phyloP scores from a whole-genome alignment of 2,113 vertebrate genomes.

The Prionailurus bengalensis region DNA sequence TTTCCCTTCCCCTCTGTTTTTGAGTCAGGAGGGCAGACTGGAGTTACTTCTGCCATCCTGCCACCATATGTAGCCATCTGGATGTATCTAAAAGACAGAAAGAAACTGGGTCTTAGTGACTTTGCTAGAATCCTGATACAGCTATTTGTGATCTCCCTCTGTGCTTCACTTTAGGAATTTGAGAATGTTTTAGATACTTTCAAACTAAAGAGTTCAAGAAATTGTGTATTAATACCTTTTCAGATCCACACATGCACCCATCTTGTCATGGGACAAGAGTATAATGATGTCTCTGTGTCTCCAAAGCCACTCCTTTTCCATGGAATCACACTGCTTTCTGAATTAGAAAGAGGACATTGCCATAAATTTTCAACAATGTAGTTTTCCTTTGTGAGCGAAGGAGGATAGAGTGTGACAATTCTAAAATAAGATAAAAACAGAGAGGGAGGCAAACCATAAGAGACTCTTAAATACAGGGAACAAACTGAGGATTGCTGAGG shows the following conservation, averaged over 20 bases:
- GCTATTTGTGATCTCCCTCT: background rate
- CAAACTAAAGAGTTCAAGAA: background rate
- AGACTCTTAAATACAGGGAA: no score
- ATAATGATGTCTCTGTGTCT: background rate
- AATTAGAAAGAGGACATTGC: background rate
- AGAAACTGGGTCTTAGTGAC: background rate
- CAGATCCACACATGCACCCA: background rate
- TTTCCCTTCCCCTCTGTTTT: background rate
- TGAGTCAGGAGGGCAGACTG: background rate
- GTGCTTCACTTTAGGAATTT: background rate
- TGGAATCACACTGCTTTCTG: background rate
- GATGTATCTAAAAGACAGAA: background rate
- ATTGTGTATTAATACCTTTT: background rate
- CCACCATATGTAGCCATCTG: background rate
- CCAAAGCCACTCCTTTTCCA: background rate
- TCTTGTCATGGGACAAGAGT: background rate
- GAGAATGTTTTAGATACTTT: slow-evolving; percentile 8
- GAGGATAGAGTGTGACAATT: background rate
- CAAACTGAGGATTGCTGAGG: no score
- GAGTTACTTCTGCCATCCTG: background rate
- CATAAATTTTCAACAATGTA: background rate
- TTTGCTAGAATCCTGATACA: background rate
- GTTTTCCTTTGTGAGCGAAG: background rate
- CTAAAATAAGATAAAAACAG: background rate
- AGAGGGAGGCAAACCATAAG: no score